Conservation (phyloP, 2,797 vertebrate species). For the Dicrostonyx torquatus region DNA sequence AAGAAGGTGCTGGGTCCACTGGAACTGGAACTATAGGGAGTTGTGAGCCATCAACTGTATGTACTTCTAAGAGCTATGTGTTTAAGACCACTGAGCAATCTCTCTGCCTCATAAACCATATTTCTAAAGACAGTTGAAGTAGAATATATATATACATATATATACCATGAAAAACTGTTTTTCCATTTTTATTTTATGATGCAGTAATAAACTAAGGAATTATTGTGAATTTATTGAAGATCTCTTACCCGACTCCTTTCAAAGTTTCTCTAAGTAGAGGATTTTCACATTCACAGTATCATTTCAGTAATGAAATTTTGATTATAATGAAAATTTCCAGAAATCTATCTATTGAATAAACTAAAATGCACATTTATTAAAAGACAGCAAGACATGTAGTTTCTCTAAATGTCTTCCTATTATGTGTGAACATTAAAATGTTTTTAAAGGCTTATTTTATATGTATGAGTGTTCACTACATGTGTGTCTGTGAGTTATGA, state of each 20-base stretch:
- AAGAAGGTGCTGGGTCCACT: background rate
- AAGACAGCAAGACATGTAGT: background rate
- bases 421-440: background rate
- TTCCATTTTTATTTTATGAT: conserved; percentile 15
- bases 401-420: background rate
- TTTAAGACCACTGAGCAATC: background rate
- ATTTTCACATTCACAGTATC: background rate
- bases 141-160: background rate
- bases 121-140: background rate
- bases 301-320: background rate
- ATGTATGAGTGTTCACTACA: background rate
- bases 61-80: background rate
- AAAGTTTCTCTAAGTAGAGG: conserved; percentile 12
- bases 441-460: background rate
- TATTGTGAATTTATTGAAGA: conserved; percentile 23
- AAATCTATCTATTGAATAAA: background rate
- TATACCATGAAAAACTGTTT: conserved; percentile 1
- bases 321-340: background rate
- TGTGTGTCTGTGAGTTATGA: background rate
- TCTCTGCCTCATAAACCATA: background rate
- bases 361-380: background rate
- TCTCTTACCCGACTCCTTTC: background rate
- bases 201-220: conserved; percentile 25
- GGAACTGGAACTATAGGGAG: background rate
- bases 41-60: background rate